phyloP scores from a whole-genome alignment of 2,888 invertebrate species.

The Drosophila pseudotakahashii region DNA sequence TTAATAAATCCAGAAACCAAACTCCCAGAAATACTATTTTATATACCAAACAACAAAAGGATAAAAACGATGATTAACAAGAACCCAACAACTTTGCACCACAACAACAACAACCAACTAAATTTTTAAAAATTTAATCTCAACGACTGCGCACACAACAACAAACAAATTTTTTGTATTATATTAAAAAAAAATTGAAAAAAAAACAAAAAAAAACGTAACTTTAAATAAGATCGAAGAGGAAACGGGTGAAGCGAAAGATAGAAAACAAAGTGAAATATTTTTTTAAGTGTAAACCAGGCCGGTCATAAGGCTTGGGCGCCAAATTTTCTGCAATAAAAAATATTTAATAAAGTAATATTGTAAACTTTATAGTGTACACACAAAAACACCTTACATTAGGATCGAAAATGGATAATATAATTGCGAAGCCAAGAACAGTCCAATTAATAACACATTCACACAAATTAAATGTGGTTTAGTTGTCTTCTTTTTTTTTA shows the following conservation, averaged over 20 bases:
- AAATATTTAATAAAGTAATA: conserved; percentile 35
- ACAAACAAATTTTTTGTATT: conserved; percentile 72
- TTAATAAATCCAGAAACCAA: conserved; percentile 22
- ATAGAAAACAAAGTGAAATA: conserved; percentile 53
- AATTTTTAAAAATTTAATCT: conserved; percentile 55
- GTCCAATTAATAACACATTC: conserved; percentile 32
- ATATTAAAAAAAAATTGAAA: conserved; percentile 48
- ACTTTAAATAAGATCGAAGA: conserved; percentile 34
- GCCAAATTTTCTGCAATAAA: conserved; percentile 77
- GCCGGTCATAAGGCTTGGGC: conserved; percentile 58
- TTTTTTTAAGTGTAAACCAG: conserved; percentile 76
- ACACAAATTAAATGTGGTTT: conserved; percentile 22
- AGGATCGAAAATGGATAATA: conserved; percentile 24
- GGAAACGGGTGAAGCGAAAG: conserved; percentile 17
- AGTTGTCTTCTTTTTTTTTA: conserved; percentile 29
- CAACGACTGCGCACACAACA: conserved; percentile 76
- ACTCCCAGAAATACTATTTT: conserved; percentile 57
- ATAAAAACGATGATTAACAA: conserved; percentile 27
- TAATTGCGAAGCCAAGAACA: conserved; percentile 19
- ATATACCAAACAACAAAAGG: conserved; percentile 46
- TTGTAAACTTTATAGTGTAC: conserved; percentile 55
- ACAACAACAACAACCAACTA: conserved; percentile 23
- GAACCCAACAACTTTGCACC: conserved; percentile 45
- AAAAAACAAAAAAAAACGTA: conserved; percentile 32
- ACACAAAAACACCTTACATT: conserved; percentile 38